Evolutionary conservation across 1,140 invertebrate species (phyloP), one percentile per base, ranked within the genome.

Genomic region (Drosophila teissieri): DNA sequence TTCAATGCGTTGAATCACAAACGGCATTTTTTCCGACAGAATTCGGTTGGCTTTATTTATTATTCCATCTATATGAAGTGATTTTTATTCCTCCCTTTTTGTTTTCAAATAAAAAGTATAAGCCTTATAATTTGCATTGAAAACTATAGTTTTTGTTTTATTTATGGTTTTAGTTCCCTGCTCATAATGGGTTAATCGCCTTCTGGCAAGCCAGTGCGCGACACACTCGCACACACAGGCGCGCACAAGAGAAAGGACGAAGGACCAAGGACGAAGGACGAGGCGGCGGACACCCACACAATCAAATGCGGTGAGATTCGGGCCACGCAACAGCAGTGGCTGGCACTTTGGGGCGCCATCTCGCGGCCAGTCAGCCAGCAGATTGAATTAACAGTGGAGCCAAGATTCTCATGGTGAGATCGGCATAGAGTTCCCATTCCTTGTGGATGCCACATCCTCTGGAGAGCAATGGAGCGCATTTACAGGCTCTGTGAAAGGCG

Each of bases 331-430:
- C 83, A 79, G 63, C 73, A 69, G 48, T 48, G 40, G 72, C 72
- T 56, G 58, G 49, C 48, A 86, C 67, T 88, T 70, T 64, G 77
- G 62, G 91, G 80, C 90, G 90, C 90, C 90, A 91, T 65, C 90
- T 91, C 73, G 85, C 80, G 90, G 82, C 78, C 73, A 68, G 58
- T 52, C 69, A 45, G 58, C 48, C 69, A 45, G 58, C 48, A 89
- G 75, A 91, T 91, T 88, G 80, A 84, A 81, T 88, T 91, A 91
- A 90, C 90, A 91, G 90, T 40, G 34, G 34, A 44, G 39, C 44
- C 48, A 79, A 40, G 75, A 65, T 64, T 64, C 49, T 60, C 64
- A 80, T 89, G 84, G 80, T 84, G 80, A 70, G 83, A 76, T 83
- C 74, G 78, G 54, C 46, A 12, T 57, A 42, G 31, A 31, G 31